Conservation (phyloP, 2,797 vertebrate species). For the Taeniopygia guttata region DNA sequence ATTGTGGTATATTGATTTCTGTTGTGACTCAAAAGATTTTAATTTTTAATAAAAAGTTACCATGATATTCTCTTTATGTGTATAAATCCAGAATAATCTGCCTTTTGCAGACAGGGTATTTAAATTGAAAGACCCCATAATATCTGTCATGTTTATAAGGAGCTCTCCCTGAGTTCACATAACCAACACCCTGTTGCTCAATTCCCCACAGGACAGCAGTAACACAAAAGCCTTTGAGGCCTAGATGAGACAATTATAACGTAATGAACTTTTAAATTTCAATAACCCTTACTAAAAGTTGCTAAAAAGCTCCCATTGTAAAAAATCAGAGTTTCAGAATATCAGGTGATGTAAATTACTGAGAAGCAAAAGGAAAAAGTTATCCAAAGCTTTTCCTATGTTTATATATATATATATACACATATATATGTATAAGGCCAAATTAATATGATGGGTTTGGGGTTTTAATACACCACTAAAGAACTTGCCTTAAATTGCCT, state of each 20-base stretch:
- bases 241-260: neutral
- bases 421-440: neutral
- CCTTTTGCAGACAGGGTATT: neutral
- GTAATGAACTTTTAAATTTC: slow-evolving; percentile 22
- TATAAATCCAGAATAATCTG: slow-evolving; percentile 39
- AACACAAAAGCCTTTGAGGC: slow-evolving; percentile 4
- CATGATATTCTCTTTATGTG: slow-evolving; percentile 17
- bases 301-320: neutral
- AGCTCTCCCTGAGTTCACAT: neutral
- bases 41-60: slow-evolving; percentile 64
- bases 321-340: neutral
- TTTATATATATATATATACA: neutral
- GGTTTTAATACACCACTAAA: neutral
- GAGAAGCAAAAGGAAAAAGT: neutral
- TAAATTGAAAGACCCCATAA: neutral
- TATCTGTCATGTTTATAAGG: neutral
- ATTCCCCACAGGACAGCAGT: neutral
- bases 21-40: slow-evolving; percentile 61
- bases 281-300: neutral
- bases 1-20: slow-evolving; percentile 64
- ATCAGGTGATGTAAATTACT: neutral
- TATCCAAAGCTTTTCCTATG: neutral
- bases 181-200: neutral
- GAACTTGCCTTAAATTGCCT: neutral
- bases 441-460: neutral